Conservation (phyloP, 2,888 invertebrate genomes). For the Plebejus argus region DNA sequence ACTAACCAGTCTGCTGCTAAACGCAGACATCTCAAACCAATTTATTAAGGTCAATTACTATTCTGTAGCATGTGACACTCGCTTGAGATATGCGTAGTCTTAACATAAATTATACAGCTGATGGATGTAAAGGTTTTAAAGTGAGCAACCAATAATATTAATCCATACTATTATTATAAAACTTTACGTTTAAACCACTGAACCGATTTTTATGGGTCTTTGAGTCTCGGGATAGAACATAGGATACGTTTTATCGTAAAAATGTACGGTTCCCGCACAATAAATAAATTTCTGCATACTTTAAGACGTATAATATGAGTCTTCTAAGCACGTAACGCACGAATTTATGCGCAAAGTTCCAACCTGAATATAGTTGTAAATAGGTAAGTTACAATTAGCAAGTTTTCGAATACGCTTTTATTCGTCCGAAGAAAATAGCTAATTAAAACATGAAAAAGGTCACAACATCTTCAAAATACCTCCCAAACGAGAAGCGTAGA, state of each 20-base stretch:
- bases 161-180: too few species aligned
- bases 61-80: background rate
- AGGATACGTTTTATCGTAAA: too few species aligned
- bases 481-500: slow-evolving; percentile 74
- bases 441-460: slow-evolving; percentile 31
- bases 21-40: slow-evolving; percentile 17
- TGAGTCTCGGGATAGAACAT: too few species aligned
- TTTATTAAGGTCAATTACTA: slow-evolving; percentile 15
- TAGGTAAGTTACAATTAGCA: background rate
- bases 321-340: too few species aligned
- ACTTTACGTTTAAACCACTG: too few species aligned
- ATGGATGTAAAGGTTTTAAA: background rate
- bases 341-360: too few species aligned
- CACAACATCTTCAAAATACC: slow-evolving; percentile 54
- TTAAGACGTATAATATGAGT: too few species aligned
- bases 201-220: too few species aligned
- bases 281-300: too few species aligned
- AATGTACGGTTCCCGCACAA: too few species aligned
- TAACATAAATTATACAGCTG: background rate
- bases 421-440: background rate
- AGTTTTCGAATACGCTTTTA: background rate
- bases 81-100: background rate
- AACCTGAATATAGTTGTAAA: background rate
- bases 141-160: too few species aligned
- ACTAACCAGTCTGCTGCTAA: background rate